Evolutionary conservation across 2,113 vertebrate genomes (phyloP), one percentile per base, ranked within the genome.

Genomic region (Amphilophus citrinellus): DNA sequence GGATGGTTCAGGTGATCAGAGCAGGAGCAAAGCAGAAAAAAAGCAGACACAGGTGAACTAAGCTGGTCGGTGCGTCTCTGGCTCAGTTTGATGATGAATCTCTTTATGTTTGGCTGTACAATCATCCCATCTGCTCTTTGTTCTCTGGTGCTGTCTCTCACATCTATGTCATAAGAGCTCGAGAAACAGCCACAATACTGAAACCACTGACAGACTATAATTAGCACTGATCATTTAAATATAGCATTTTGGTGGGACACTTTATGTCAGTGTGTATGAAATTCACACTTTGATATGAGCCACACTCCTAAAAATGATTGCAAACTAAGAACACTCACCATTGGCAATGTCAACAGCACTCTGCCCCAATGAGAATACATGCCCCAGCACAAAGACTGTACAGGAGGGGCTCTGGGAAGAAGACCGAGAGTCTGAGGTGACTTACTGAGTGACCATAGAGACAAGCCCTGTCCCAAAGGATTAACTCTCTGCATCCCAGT

Each of bases 151-250:
- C 14, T 18, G 5, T 56, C 47, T 56, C 44, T 53, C 44, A 53
- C 18, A 13, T 53, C 3, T 53, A 32, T 73, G 27, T 53, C 50
- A 30, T 1, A 6, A 73, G 24, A 73, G 44, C 17, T 53, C 0
- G 17, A 73, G 18, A 32, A 73, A 53, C 47, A 73, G 68, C 47
- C 68, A 53, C 68, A 73, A 73, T 27, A 73, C 32, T 56, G 53
- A 73, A 73, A 53, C 17, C 13, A 53, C 47, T 53, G 47, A 56
- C 27, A 56, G 7, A 8, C 35, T 32, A 56, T 0, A 50, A 3
- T 10, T 73, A 32, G 66, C 47, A 53, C 30, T 73, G 2, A 56
- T 32, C 47, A 0, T 73, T 56, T 53, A 2, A 73, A 44, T 53
- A 73, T 3, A 68, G 7, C 0, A 2, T 66, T 44, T 66, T 66